These are phyloP conservation scores for Hypanus sabinus DNA, from an alignment of 2,113 vertebrate species.

Conservation along the genomic window DNA sequence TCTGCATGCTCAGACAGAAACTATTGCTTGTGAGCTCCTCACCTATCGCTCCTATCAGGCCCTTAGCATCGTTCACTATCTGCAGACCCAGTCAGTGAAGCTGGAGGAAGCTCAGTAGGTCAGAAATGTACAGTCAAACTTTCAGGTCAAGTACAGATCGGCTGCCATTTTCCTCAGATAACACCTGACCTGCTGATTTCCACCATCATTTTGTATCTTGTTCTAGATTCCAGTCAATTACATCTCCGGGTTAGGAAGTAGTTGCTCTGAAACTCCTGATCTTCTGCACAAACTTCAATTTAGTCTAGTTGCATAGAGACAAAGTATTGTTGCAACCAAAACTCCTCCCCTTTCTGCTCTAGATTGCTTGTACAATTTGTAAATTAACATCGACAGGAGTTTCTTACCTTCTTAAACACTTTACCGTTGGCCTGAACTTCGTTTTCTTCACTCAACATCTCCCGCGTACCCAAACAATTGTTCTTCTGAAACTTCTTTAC, in stretches of 20 bases:
- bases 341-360: background rate
- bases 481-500: conserved; percentile 68
- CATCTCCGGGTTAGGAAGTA: no score
- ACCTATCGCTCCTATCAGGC: background rate
- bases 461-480: conserved; percentile 80
- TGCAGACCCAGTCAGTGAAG: background rate
- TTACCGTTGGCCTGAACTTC: conserved; percentile 88
- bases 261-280: background rate
- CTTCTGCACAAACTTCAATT: background rate
- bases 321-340: background rate
- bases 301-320: background rate
- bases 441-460: conserved; percentile 80
- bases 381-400: background rate
- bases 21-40: background rate
- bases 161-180: no score
- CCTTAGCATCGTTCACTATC: background rate
- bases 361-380: background rate
- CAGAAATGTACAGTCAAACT: no score
- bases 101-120: no score
- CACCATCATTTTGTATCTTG: no score
- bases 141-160: no score
- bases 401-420: conserved; percentile 90
- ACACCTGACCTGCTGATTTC: no score
- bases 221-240: no score
- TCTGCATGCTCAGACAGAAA: background rate